Percentiles rank a stretch among this genome's conserved stretches.
These are phyloP conservation scores for Cairina moschata DNA, from an alignment of 2,113 vertebrate species.

Conservation along the genomic window DNA sequence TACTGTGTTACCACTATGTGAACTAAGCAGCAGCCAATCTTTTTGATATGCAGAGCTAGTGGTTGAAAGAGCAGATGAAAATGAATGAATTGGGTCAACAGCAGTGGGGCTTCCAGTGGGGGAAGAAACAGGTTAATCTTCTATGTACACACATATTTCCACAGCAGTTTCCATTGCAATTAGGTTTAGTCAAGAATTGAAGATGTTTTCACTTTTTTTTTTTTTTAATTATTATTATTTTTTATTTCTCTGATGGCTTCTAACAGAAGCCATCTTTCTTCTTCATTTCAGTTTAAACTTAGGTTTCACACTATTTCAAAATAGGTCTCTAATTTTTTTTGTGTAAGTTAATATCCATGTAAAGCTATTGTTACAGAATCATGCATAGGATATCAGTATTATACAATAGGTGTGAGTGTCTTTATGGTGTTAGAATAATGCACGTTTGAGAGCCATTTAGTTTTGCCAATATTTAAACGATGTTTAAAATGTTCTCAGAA, in stretches of 20 bases:
- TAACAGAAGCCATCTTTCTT: not conserved
- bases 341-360: not conserved
- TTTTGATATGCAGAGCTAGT: not conserved
- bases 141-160: not conserved
- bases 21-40: not conserved
- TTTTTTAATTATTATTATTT: not conserved
- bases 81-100: not conserved
- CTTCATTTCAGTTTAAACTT: constrained; percentile 3
- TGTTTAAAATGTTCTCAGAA: not conserved
- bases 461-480: not conserved
- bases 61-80: not conserved
- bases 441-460: not conserved
- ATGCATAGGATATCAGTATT: not conserved
- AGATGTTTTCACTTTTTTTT: not conserved
- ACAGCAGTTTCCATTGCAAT: not conserved
- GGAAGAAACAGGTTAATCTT: not conserved
- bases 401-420: not conserved
- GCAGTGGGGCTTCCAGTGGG: not conserved
- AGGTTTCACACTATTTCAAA: not conserved
- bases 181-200: not conserved
- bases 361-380: not conserved
- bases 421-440: not conserved
- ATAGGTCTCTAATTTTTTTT: not conserved
- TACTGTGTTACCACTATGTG: not conserved
- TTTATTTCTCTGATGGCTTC: not conserved